Percentiles rank a stretch among this genome's conserved stretches.
Conservation (phyloP, 2,797 vertebrate species). For the Premnoplex brunnescens region DNA sequence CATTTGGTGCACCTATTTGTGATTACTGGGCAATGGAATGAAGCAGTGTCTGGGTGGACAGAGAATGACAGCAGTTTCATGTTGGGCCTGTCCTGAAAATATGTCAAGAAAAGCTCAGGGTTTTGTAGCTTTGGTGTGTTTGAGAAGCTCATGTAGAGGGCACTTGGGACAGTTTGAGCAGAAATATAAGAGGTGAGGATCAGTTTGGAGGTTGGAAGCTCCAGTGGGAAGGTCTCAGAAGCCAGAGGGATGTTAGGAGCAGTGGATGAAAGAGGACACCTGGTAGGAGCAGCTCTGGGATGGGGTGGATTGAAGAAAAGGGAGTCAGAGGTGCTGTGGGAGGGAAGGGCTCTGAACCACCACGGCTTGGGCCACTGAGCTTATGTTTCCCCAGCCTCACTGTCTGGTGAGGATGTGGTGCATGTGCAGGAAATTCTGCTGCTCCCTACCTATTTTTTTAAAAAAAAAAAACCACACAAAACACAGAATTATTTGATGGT, state of each 20-base stretch:
- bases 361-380: too few species aligned
- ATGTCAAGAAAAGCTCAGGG: not conserved
- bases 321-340: rapidly evolving
- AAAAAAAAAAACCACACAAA: not conserved
- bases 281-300: not conserved
- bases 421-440: not conserved
- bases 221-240: not conserved
- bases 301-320: not conserved
- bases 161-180: not conserved
- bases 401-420: not conserved
- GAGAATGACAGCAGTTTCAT: not conserved
- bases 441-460: rapidly evolving
- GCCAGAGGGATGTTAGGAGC: not conserved
- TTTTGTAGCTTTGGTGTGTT: not conserved
- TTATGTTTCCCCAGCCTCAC: rapidly evolving
- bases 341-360: not conserved
- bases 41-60: not conserved
- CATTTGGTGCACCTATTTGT: not conserved
- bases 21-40: not conserved
- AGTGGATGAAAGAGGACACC: not conserved
- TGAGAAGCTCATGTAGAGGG: not conserved
- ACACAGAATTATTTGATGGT: not conserved
- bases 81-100: not conserved
- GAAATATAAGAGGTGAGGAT: not conserved
- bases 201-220: not conserved